Percentiles rank a stretch among this genome's conserved stretches.
Conservation (phyloP, 2,113 vertebrate species). For the Tachysurus vachellii region DNA sequence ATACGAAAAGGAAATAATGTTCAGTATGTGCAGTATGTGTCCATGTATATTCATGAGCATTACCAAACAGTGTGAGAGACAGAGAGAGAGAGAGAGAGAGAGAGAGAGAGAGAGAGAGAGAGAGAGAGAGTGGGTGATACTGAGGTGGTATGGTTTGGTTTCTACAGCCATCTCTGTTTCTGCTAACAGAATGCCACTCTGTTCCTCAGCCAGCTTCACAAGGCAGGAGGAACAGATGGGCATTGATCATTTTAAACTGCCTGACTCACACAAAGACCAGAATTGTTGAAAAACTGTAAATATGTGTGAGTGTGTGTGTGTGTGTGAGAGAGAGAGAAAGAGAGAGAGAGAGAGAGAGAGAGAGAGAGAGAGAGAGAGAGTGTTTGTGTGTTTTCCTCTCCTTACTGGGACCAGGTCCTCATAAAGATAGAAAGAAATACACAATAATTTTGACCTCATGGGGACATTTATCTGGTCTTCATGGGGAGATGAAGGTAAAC, state of each 20-base stretch:
- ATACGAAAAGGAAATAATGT: neutral
- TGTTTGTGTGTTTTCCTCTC: neutral
- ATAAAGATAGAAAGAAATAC: neutral
- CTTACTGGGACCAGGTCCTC: neutral
- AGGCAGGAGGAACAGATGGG: constrained; percentile 69
- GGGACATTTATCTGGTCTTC: neutral
- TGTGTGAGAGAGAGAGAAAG: neutral
- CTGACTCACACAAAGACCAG: constrained; percentile 64
- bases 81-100: constrained; percentile 9
- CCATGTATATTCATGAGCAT: constrained; percentile 28
- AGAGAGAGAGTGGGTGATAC: constrained; percentile 35
- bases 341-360: neutral
- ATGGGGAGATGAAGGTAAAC: neutral
- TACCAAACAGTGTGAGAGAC: neutral
- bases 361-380: neutral
- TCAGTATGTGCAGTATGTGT: constrained; percentile 32
- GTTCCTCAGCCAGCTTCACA: constrained; percentile 65
- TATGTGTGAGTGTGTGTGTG: neutral
- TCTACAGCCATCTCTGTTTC: constrained; percentile 65
- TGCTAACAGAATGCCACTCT: constrained; percentile 74
- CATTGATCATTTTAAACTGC: constrained; percentile 68
- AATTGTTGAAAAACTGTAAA: constrained; percentile 66
- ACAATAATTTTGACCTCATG: neutral
- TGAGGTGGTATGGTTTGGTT: constrained; percentile 52
- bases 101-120: constrained; percentile 32